These are phyloP conservation scores for Sinonovacula constricta DNA, from an alignment of 1,140 invertebrate genomes.

Conservation along the genomic window DNA sequence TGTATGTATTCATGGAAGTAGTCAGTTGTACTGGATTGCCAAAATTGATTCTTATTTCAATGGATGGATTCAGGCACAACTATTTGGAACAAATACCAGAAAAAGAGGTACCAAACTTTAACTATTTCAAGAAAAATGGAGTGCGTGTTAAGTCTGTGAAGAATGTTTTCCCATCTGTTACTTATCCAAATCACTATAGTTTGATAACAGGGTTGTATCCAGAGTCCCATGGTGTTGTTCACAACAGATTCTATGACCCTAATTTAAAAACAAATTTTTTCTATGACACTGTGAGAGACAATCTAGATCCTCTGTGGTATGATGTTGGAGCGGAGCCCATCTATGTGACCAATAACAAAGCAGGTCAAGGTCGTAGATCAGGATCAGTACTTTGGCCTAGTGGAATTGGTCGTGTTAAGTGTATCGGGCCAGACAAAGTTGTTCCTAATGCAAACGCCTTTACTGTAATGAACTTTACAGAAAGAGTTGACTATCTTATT, in stretches of 20 bases:
- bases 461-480: constrained; percentile 74
- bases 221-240: constrained; percentile 86
- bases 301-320: constrained; percentile 62
- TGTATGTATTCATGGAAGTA: no score
- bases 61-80: constrained; percentile 74
- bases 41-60: constrained; percentile 68
- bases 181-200: constrained; percentile 88
- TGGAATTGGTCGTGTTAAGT: constrained; percentile 44
- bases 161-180: constrained; percentile 85
- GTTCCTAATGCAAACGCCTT: constrained; percentile 54
- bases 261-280: constrained; percentile 75
- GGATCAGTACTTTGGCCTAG: constrained; percentile 54
- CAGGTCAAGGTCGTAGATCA: constrained; percentile 7
- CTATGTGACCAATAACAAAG: constrained; percentile 69
- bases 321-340: constrained; percentile 68
- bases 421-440: constrained; percentile 18
- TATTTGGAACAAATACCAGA: constrained; percentile 46
- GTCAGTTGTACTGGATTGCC: no score
- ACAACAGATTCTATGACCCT: constrained; percentile 83
- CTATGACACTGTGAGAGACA: constrained; percentile 67
- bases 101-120: constrained; percentile 61
- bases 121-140: constrained; percentile 63
- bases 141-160: constrained; percentile 56
- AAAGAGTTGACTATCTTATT: constrained; percentile 82
- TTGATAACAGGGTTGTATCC: constrained; percentile 86